Base-by-base conservation (phyloP, 2,888 invertebrate species). In the Galerucella nymphaeae region DNA sequence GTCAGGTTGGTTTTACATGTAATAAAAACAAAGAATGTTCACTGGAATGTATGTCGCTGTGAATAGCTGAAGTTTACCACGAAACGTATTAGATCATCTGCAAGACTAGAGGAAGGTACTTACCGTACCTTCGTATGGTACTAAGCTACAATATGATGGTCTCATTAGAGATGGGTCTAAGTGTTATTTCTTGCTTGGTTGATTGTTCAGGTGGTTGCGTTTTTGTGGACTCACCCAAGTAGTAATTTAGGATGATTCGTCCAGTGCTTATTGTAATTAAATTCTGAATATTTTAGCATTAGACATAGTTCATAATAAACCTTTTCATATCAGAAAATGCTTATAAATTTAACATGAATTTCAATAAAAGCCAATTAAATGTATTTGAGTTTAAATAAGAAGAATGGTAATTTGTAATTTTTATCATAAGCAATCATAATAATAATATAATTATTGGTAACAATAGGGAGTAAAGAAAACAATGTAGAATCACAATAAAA, bases 21-120 rank as follows among this genome's bases (percentile, higher is more conserved):
- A 66, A 72, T 67, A 72, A 66, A 75, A 72, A 71, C 66, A 72
- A 76, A 74, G 75, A 75, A 75, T 74, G 73, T 75, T 66, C 69
- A 48, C 41, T 64, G 74, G 75, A 76, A 76, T 76, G 76, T 77
- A 69, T 77, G 77, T 78, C 77, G 75, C 53, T 70, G 62, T 53
- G 75, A 74, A 76, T 77, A 76, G 69, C 76, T 64, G 53, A 73
- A 73, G 79, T 85, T 72, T 90, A 67, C 72, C 65, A 55, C 53
- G 65, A 76, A 76, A 73, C 77, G 66, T 68, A 76, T 70, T 78
- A 70, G 75, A 81, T 78, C 78, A 80, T 80, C 78, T 79, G 79
- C 76, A 73, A 79, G 78, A 79, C 76, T 75, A 76, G 75, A 79
- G 77, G 77, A 77, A 79, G 80, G 78, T 79, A 67, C 30, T 45